phyloP scores from a whole-genome alignment of 2,797 vertebrate genomes.

The Helarctos malayanus region DNA sequence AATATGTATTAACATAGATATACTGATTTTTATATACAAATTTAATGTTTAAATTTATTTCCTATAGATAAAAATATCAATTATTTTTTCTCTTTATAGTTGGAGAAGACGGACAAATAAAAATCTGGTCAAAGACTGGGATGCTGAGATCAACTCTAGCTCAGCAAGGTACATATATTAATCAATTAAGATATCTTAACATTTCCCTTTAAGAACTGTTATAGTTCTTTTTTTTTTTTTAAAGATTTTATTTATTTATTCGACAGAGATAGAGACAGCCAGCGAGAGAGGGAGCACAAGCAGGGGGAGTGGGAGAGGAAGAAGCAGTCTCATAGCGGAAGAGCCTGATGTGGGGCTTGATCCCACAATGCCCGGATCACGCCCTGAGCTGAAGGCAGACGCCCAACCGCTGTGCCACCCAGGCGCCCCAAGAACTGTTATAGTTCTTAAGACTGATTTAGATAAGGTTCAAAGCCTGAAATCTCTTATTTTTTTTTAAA shows the following conservation, averaged over 20 bases:
- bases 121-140: conserved; percentile 99
- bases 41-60: conserved; percentile 68
- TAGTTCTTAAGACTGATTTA: conserved; percentile 40
- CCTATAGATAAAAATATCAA: conserved; percentile 20
- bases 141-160: conserved; percentile 97
- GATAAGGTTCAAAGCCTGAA: conserved; percentile 29
- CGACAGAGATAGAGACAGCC: too few species aligned
- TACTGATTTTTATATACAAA: conserved; percentile 31
- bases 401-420: too few species aligned
- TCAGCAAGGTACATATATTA: conserved; percentile 94
- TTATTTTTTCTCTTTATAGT: conserved; percentile 87
- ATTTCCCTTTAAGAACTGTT: conserved; percentile 20
- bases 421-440: neutral
- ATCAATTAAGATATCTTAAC: conserved; percentile 11
- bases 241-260: too few species aligned
- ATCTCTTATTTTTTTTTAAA: neutral
- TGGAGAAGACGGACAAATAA: conserved; percentile 98
- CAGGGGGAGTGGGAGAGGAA: too few species aligned
- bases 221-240: neutral
- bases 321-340: too few species aligned
- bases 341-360: too few species aligned
- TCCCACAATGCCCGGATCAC: too few species aligned
- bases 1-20: conserved; percentile 29
- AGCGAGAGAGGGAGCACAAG: too few species aligned
- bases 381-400: too few species aligned